A percentile compares a stretch with the other conserved stretches of the same genome.
These are phyloP conservation scores for Illadopsis cleaveri DNA, from an alignment of 2,113 vertebrate species.

Conservation along the genomic window DNA sequence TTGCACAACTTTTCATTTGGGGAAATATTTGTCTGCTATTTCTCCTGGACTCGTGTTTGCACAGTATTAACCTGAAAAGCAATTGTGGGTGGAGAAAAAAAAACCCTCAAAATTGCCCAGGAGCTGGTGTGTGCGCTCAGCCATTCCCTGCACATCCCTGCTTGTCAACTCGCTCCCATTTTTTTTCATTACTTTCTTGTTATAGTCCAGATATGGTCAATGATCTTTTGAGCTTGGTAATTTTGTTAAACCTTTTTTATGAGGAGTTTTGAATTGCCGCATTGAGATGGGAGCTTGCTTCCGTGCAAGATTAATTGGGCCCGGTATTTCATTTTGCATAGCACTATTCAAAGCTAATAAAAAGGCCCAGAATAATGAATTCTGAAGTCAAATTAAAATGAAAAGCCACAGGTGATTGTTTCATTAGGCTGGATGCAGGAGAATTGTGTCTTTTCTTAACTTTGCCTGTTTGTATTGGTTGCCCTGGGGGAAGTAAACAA, in stretches of 20 bases:
- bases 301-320: not conserved
- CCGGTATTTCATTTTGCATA: conserved; percentile 18
- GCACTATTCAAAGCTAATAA: conserved; percentile 1
- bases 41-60: not conserved
- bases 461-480: not conserved
- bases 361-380: conserved; percentile 19
- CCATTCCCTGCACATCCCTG: not conserved
- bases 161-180: not conserved
- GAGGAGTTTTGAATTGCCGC: not conserved
- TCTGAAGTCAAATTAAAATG: not conserved
- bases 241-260: conserved; percentile 43
- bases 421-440: not conserved
- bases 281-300: not conserved
- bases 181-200: conserved; percentile 34
- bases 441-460: not conserved
- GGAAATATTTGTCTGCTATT: not conserved
- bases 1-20: not conserved
- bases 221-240: conserved; percentile 37
- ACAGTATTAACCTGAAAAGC: not conserved
- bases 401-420: conserved; percentile 32
- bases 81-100: not conserved
- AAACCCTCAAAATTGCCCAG: fast-evolving
- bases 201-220: not conserved
- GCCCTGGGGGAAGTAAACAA: conserved; percentile 12
- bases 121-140: not conserved